A percentile compares a stretch with the other conserved stretches of the same genome.
phyloP scores from a whole-genome alignment of 2,113 vertebrate genomes.

The Nibea albiflora region DNA sequence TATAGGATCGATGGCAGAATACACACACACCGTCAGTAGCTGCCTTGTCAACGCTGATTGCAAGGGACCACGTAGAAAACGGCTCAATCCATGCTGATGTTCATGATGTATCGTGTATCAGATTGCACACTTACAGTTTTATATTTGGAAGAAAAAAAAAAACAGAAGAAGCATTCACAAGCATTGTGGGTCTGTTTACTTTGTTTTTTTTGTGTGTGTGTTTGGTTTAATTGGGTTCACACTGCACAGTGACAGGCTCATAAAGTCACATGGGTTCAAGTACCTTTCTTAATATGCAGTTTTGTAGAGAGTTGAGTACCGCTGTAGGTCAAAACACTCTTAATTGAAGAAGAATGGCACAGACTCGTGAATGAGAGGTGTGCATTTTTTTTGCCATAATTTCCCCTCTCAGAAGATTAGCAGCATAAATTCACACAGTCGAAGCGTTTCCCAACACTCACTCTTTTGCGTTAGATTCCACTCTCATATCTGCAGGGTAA shows the following conservation, averaged over 20 bases:
- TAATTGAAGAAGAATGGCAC: neutral
- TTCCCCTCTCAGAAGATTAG: neutral
- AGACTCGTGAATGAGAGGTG: neutral
- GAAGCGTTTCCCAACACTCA: too few species aligned
- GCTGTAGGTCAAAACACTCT: neutral
- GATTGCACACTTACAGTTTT: constrained; percentile 45
- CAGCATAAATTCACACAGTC: neutral
- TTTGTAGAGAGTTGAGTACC: neutral
- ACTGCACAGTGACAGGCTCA: neutral
- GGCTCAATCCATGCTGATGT: constrained; percentile 47
- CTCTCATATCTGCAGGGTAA: neutral
- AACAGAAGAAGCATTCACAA: constrained; percentile 13
- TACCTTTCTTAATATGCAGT: neutral
- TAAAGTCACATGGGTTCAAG: constrained; percentile 2
- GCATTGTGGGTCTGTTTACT: neutral
- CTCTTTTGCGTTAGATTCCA: neutral
- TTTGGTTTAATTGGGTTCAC: constrained; percentile 13
- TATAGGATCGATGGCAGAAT: constrained; percentile 44
- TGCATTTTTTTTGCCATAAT: neutral
- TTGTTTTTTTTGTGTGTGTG: constrained; percentile 9
- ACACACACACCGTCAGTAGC: constrained; percentile 26
- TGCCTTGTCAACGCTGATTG: constrained; percentile 38
- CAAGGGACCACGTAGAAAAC: constrained; percentile 55
- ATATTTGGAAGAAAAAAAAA: constrained; percentile 15
- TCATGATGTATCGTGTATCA: constrained; percentile 47